Percentiles rank a stretch among this genome's conserved stretches.
phyloP scores from a whole-genome alignment of 2,888 invertebrate species.

The Athalia rosae region DNA sequence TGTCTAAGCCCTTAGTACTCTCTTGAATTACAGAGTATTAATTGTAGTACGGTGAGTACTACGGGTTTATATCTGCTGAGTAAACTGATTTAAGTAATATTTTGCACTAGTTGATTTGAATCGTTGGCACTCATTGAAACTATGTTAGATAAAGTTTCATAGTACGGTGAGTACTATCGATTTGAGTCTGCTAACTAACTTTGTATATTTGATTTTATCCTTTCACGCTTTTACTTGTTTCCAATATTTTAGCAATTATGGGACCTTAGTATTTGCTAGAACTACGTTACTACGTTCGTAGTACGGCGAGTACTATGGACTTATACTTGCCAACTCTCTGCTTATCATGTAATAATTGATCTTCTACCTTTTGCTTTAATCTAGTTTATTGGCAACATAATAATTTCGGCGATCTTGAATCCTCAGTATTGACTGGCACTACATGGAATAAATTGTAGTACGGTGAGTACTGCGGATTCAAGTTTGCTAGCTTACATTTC shows the following conservation, averaged over 20 bases:
- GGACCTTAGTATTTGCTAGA: constrained; percentile 20
- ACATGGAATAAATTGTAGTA: constrained; percentile 35
- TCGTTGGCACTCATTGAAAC: constrained; percentile 31
- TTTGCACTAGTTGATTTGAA: constrained; percentile 1
- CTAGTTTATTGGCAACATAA: background rate
- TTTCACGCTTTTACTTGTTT: background rate
- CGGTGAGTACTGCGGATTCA: constrained; percentile 34
- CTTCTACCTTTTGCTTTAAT: background rate
- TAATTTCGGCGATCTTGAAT: background rate
- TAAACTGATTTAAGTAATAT: background rate
- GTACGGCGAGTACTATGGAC: constrained; percentile 36
- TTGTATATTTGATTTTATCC: background rate
- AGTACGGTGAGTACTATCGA: constrained; percentile 35
- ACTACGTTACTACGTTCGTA: constrained; percentile 20
- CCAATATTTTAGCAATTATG: background rate
- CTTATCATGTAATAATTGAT: background rate
- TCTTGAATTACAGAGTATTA: constrained; percentile 19
- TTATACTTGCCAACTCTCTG: background rate
- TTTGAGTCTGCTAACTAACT: constrained; percentile 3
- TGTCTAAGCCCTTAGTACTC: constrained; percentile 25
- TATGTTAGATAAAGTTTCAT: constrained; percentile 19
- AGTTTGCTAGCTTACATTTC: background rate
- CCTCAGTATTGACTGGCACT: constrained; percentile 29
- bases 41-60: constrained; percentile 37
- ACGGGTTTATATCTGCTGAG: constrained; percentile 19